Evolutionary conservation across 2,797 vertebrate species (phyloP).

Genomic region (Coilia nasus): DNA sequence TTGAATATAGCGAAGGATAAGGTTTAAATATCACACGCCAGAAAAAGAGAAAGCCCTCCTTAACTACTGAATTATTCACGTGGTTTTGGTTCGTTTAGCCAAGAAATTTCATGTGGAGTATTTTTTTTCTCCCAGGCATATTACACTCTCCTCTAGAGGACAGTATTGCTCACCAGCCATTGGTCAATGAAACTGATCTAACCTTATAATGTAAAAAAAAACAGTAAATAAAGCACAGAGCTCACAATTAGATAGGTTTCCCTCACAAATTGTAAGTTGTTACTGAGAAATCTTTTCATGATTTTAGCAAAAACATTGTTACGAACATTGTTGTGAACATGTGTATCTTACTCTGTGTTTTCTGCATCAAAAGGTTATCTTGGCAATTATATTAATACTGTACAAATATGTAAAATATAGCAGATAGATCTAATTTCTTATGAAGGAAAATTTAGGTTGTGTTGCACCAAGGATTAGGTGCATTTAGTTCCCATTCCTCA

Average conservation of each 20-base stretch:
- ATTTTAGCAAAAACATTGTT: not conserved
- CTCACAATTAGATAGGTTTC: not conserved
- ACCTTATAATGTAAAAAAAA: not conserved
- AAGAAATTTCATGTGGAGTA: not conserved
- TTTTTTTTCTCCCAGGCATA: not conserved
- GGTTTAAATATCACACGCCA: not conserved
- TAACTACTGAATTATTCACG: not conserved
- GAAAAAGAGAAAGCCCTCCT: not conserved
- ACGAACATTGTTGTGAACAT: not conserved
- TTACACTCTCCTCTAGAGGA: constrained; percentile 78
- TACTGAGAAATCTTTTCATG: not conserved
- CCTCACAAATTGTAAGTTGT: not conserved
- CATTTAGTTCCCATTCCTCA: not conserved
- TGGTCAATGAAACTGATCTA: constrained; percentile 58
- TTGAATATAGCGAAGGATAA: not conserved
- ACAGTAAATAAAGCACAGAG: not conserved
- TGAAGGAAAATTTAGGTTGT: not conserved
- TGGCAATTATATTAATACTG: not conserved
- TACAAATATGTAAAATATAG: not conserved
- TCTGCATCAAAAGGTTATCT: not conserved
- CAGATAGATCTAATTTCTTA: not conserved
- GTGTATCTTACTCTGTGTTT: not conserved
- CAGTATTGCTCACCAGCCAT: constrained; percentile 79
- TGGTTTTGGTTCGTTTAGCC: not conserved
- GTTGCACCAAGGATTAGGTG: no score